Evolutionary conservation across 2,113 vertebrate genomes (phyloP), one percentile per base, ranked within the genome.

Genomic region (Scomber scombrus): DNA sequence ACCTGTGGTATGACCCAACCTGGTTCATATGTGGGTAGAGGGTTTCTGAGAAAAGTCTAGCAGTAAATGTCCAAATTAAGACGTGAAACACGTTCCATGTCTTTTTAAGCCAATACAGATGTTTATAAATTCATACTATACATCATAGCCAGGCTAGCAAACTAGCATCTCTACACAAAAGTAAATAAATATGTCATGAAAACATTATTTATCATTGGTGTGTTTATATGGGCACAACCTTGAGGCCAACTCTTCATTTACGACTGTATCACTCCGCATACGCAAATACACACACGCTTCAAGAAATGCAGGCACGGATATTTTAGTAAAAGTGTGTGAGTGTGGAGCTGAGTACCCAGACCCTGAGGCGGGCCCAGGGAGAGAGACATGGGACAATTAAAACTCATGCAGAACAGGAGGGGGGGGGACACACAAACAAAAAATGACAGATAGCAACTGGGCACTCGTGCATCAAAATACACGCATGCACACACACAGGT

Each of bases 341-440:
- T 31, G 66, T 64, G 79, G 26, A 72, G 62, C 45, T 23, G 70
- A 58, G 62, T 43, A 69, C 31, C 71, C 55, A 74, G 26, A 67
- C 52, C 88, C 82, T 11, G 60, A 81, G 86, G 76, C 78, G 46
- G 76, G 77, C 62, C 78, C 61, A 68, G 71, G 54, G 76, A 85
- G 80, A 65, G 70, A 79, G 54, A 82, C 64, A 69, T 14, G 23
- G 71, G 81, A 89, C 80, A 92, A 89, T 89, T 90, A 85, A 88
- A 92, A 79, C 72, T 89, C 15, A 75, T 55, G n/a, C 61, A 45
- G 64, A 82, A 76, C 67, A 72, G 84, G 57, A 78, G 69, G 56
- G 34, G 34, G 34, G 0, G 9, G 46, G 23, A 23, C 1, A 26
- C 23, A 15, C 47, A 47, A 64, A 8, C 47, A 85, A 72, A 83